Evolutionary conservation across 2,797 vertebrate species (phyloP).

Genomic region (Iguana delicatissima): DNA sequence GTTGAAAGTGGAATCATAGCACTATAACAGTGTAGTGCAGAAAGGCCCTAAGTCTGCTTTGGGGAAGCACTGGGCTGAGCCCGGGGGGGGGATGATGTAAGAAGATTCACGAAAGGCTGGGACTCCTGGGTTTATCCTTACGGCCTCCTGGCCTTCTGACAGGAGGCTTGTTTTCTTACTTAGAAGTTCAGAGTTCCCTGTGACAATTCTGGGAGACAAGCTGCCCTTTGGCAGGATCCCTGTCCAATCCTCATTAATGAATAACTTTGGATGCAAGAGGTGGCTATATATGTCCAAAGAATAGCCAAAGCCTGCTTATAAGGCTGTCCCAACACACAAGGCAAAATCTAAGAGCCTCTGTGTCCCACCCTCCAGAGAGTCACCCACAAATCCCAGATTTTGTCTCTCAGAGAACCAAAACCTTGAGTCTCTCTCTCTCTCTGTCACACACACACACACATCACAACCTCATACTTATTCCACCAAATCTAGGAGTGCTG

Average conservation of each 20-base stretch:
- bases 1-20: no score
- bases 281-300: not conserved
- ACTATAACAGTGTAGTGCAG: no score
- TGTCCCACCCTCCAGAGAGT: not conserved
- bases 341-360: not conserved
- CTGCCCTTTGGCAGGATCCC: constrained; percentile 41
- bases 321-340: not conserved
- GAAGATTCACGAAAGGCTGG: not conserved
- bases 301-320: not conserved
- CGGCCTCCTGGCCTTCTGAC: not conserved
- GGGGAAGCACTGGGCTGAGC: not conserved
- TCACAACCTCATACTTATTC: not conserved
- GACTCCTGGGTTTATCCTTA: not conserved
- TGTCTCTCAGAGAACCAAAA: not conserved
- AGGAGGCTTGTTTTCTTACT: constrained; percentile 13
- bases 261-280: constrained; percentile 8
- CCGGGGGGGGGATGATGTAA: no score
- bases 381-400: not conserved
- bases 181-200: constrained; percentile 41
- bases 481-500: not conserved
- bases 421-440: not conserved
- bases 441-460: not conserved
- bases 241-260: constrained; percentile 20
- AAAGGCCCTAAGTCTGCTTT: no score
- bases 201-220: constrained; percentile 17